These are phyloP conservation scores for Gorsachius goisagi DNA, from an alignment of 2,113 vertebrate species.

Conservation along the genomic window DNA sequence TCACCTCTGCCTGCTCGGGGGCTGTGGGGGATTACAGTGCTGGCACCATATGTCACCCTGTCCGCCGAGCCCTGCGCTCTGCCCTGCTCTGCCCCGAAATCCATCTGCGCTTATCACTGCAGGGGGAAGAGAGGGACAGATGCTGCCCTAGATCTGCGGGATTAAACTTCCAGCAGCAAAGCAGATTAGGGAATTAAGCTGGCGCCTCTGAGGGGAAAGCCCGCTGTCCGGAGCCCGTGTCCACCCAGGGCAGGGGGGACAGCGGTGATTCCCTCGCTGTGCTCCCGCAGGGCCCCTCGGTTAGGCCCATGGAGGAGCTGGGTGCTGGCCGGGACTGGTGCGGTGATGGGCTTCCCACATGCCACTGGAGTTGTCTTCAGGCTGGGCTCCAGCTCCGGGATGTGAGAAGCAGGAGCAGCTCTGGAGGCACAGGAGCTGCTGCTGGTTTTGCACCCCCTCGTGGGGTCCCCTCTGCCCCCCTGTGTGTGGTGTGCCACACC, in stretches of 20 bases:
- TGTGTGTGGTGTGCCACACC: rapidly evolving
- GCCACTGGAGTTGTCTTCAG: background rate
- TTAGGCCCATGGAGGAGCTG: background rate
- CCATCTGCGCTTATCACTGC: background rate
- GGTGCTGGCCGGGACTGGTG: background rate
- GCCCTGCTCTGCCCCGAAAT: background rate
- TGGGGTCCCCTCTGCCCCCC: too few relatives aligned
- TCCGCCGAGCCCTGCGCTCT: background rate
- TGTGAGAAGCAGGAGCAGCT: background rate
- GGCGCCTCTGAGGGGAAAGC: constrained; percentile 51
- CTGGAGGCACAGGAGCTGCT: background rate
- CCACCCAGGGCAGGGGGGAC: background rate
- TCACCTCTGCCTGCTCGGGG: background rate
- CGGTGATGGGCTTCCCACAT: rapidly evolving
- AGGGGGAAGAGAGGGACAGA: constrained; percentile 64
- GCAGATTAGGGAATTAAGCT: constrained; percentile 72
- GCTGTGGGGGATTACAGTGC: background rate
- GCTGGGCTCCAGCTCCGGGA: background rate
- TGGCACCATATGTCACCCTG: constrained; percentile 16
- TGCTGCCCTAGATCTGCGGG: constrained; percentile 75
- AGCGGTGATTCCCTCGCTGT: background rate
- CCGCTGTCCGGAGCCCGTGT: background rate
- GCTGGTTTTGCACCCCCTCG: background rate
- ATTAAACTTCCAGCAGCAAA: constrained; percentile 73
- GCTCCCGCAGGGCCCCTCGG: rapidly evolving